Percentiles rank a stretch among this genome's conserved stretches.
phyloP scores from a whole-genome alignment of 2,797 vertebrate species.

The Phataginus tricuspis region DNA sequence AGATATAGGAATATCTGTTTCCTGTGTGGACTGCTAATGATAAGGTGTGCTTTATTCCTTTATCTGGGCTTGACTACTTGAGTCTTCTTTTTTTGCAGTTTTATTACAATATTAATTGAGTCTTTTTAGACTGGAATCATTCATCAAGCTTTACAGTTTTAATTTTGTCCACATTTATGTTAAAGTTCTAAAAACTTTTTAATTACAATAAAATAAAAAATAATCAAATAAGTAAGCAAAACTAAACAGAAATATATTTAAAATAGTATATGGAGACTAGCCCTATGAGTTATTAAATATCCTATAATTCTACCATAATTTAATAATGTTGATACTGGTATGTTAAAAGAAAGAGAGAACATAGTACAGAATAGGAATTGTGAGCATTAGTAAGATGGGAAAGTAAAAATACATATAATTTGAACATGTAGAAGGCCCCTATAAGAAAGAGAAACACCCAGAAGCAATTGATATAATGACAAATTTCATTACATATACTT shows the following conservation, averaged over 20 bases:
- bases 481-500: not conserved
- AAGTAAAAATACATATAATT: not conserved
- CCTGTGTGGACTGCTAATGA: not conserved
- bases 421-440: not conserved
- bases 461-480: not conserved
- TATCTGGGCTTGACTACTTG: not conserved
- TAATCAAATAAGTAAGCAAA: not conserved
- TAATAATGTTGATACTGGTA: not conserved
- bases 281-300: not conserved
- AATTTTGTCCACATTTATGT: not conserved
- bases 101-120: not conserved
- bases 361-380: not conserved
- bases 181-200: not conserved
- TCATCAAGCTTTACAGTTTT: not conserved
- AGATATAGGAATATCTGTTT: not conserved
- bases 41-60: not conserved
- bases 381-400: not conserved
- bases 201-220: slow-evolving; percentile 1
- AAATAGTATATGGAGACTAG: not conserved
- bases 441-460: not conserved
- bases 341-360: not conserved
- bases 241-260: not conserved
- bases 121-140: not conserved
- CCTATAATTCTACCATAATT: not conserved
- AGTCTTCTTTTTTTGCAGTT: not conserved